These are phyloP conservation scores for Drosophila ohnishii DNA, from an alignment of 1,140 invertebrate species.

Conservation along the genomic window DNA sequence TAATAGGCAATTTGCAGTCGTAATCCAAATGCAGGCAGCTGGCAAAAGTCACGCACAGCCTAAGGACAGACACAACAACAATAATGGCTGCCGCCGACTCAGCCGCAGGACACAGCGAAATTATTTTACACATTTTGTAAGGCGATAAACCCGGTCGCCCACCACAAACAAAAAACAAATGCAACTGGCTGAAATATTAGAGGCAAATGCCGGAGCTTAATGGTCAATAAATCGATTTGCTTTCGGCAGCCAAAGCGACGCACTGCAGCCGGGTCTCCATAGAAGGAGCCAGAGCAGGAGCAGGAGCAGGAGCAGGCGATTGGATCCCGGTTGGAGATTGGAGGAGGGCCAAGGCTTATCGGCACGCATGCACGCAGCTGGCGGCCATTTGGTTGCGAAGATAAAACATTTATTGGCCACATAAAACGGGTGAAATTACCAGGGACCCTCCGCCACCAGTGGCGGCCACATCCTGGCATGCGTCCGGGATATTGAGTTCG, in stretches of 20 bases:
- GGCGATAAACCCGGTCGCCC: conserved; percentile 38
- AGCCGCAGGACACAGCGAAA: conserved; percentile 47
- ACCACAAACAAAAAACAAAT: conserved; percentile 41
- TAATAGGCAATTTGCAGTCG: conserved; percentile 72
- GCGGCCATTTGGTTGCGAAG: conserved; percentile 74
- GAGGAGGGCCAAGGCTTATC: conserved; percentile 55
- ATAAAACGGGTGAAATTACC: conserved; percentile 78
- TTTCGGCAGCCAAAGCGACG: conserved; percentile 39
- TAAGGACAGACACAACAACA: conserved; percentile 29
- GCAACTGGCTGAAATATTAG: conserved; percentile 72
- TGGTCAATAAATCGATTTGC: conserved; percentile 77
- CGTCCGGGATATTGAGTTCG: conserved; percentile 30
- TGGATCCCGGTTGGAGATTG: conserved; percentile 7
- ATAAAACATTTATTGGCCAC: conserved; percentile 80
- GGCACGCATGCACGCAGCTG: conserved; percentile 78
- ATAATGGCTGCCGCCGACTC: conserved; percentile 13
- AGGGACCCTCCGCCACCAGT: conserved; percentile 35
- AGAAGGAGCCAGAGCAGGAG: not conserved
- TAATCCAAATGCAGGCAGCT: conserved; percentile 57
- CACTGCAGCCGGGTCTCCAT: conserved; percentile 32
- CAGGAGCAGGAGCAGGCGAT: not conserved
- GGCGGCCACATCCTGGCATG: conserved; percentile 40
- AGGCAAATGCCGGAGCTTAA: conserved; percentile 65
- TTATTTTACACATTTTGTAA: conserved; percentile 51
- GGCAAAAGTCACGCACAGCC: conserved; percentile 52